Evolutionary conservation across 2,888 invertebrate species (phyloP).

Genomic region (Euphydryas editha): DNA sequence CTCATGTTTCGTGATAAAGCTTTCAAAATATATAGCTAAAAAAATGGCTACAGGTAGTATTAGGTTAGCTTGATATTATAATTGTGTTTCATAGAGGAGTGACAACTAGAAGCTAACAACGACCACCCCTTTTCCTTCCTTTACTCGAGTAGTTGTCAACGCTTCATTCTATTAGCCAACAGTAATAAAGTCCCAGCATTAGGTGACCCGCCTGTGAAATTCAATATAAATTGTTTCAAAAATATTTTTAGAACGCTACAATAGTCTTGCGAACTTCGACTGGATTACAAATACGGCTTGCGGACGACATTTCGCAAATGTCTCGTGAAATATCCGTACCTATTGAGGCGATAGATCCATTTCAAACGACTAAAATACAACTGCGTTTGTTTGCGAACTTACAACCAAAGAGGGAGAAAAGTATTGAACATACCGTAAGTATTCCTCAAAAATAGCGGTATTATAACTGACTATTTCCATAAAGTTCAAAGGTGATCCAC

Average conservation of each 20-base stretch:
- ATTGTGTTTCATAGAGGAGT: too few species aligned
- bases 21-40: too few species aligned
- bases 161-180: too few species aligned
- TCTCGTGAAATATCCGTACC: slow-evolving; percentile 81
- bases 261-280: slow-evolving; percentile 86
- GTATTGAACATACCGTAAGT: slow-evolving; percentile 88
- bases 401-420: slow-evolving; percentile 86
- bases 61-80: too few species aligned
- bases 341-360: slow-evolving; percentile 85
- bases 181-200: too few species aligned
- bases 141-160: too few species aligned
- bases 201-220: too few species aligned
- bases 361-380: slow-evolving; percentile 85
- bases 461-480: neutral
- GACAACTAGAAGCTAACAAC: too few species aligned
- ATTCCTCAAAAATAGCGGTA: neutral
- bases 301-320: slow-evolving; percentile 57
- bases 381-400: slow-evolving; percentile 89
- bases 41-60: too few species aligned
- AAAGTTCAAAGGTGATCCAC: too few species aligned
- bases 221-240: neutral
- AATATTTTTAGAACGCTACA: slow-evolving; percentile 76
- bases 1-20: too few species aligned
- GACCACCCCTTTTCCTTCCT: too few species aligned
- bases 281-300: slow-evolving; percentile 85